Percentiles rank a stretch among this genome's conserved stretches.
phyloP scores from a whole-genome alignment of 2,113 vertebrate species.

The Chroicocephalus ridibundus region DNA sequence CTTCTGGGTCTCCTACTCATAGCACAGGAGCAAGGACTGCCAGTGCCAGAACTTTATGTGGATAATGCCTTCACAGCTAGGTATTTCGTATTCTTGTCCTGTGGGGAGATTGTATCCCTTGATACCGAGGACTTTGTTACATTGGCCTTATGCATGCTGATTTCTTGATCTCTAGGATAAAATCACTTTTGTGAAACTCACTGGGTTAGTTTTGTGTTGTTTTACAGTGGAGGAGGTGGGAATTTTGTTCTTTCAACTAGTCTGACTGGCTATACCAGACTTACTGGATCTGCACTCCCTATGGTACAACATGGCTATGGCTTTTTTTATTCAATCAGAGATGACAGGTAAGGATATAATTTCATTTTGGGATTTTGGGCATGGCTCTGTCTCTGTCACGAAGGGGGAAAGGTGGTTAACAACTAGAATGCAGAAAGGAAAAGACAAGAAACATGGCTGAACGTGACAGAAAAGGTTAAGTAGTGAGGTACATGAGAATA shows the following conservation, averaged over 20 bases:
- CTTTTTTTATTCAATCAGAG: constrained; percentile 92
- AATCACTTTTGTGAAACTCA: background rate
- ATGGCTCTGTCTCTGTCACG: background rate
- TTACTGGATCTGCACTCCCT: constrained; percentile 81
- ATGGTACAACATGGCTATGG: constrained; percentile 93
- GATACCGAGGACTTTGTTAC: background rate
- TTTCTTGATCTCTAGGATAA: background rate
- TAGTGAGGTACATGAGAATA: background rate
- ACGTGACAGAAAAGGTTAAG: background rate
- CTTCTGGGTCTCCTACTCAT: constrained; percentile 89
- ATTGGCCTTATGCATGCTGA: background rate
- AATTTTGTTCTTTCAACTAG: constrained; percentile 95
- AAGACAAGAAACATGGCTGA: background rate
- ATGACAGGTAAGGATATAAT: constrained; percentile 82
- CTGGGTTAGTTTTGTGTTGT: constrained; percentile 6
- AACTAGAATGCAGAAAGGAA: background rate
- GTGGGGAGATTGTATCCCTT: background rate
- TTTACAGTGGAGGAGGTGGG: constrained; percentile 90
- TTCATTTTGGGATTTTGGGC: background rate
- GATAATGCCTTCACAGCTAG: constrained; percentile 90
- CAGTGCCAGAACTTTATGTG: constrained; percentile 85
- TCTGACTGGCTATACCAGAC: constrained; percentile 87
- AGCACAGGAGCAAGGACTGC: constrained; percentile 85
- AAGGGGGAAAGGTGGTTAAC: background rate
- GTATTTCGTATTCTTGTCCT: constrained; percentile 62